A percentile compares a stretch with the other conserved stretches of the same genome.
These are phyloP conservation scores for Molossus molossus DNA, from an alignment of 2,797 vertebrate species.

Conservation along the genomic window DNA sequence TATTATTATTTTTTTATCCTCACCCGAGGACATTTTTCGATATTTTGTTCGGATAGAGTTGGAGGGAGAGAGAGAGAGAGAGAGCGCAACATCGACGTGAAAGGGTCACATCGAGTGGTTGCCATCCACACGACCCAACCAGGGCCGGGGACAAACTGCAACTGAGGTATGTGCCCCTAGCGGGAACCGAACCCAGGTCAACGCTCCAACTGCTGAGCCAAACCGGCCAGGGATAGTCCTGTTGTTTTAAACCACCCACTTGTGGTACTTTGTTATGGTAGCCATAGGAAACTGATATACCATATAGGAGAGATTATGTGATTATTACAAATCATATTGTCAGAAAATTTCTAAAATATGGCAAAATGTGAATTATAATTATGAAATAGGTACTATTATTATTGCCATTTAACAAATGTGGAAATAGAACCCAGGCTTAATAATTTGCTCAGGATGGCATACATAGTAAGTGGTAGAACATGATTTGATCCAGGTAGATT, in stretches of 20 bases:
- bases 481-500: not conserved
- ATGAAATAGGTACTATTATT: not conserved
- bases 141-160: too few relatives aligned
- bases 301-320: not conserved
- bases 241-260: not conserved
- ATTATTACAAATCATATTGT: not conserved
- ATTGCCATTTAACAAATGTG: not conserved
- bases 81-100: too few relatives aligned
- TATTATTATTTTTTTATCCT: too few relatives aligned
- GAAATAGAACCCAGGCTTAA: not conserved
- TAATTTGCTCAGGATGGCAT: not conserved
- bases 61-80: too few relatives aligned
- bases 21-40: too few relatives aligned
- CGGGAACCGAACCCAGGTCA: too few relatives aligned
- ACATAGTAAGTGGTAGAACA: not conserved
- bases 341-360: slow-evolving; percentile 33
- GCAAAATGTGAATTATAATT: not conserved
- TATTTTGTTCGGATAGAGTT: too few relatives aligned
- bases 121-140: too few relatives aligned
- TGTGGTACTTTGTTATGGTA: not conserved
- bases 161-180: too few relatives aligned
- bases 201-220: too few relatives aligned
- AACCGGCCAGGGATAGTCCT: not conserved
- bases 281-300: not conserved
- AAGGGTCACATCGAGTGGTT: too few relatives aligned